These are phyloP conservation scores for roundworm (Caenorhabditis elegans) DNA, from an alignment of 1,140 invertebrate species.

Conservation along the genomic window WBcel235 BX284602.5:4784001-4784500, in stretches of 20 bases:
- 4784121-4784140: neutral
- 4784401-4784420: neutral
- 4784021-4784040: conserved; percentile 9
- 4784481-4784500: conserved; percentile 23
- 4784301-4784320: too few relatives aligned
- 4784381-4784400: too few relatives aligned
- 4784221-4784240: too few relatives aligned
- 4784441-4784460: conserved; percentile 22
- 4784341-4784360: too few relatives aligned
- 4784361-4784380: too few relatives aligned
- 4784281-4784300: too few relatives aligned
- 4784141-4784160: neutral
- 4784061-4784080: neutral
- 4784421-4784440: conserved; percentile 1
- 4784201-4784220: too few relatives aligned
- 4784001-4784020: conserved; percentile 31
- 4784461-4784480: neutral
- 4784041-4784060: conserved; percentile 18
- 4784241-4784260: too few relatives aligned
- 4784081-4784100: neutral
- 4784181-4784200: too few relatives aligned
- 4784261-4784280: too few relatives aligned
- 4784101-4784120: neutral
- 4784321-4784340: too few relatives aligned
- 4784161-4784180: neutral